phyloP scores from a whole-genome alignment of 2,797 vertebrate genomes.

The Poecilia velifera region DNA sequence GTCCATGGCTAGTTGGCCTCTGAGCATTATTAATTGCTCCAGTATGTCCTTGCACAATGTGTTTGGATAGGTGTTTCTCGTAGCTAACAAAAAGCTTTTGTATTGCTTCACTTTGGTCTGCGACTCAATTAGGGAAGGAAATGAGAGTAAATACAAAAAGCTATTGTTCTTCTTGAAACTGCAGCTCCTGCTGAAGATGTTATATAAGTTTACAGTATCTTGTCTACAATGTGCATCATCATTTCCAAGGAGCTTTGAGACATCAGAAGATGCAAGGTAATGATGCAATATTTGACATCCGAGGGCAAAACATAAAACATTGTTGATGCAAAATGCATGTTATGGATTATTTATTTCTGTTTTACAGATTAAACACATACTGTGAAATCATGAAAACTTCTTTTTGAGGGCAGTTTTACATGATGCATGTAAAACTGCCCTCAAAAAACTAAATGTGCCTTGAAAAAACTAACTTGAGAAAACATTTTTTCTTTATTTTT shows the following conservation, averaged over 20 bases:
- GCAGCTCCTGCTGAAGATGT: constrained; percentile 69
- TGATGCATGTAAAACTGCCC: too few relatives aligned
- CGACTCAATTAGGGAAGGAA: constrained; percentile 89
- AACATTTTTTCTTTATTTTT: background rate
- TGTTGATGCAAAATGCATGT: background rate
- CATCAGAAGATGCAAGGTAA: constrained; percentile 22
- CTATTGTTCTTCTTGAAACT: constrained; percentile 83
- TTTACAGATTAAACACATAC: background rate
- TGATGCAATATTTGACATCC: constrained; percentile 1
- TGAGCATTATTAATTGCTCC: constrained; percentile 81
- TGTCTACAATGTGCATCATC: constrained; percentile 76
- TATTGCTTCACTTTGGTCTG: constrained; percentile 85
- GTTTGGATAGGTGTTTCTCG: constrained; percentile 87
- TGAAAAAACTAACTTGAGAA: background rate
- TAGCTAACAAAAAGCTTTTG: constrained; percentile 87
- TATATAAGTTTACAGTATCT: constrained; percentile 78
- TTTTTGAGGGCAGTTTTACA: background rate
- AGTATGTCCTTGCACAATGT: constrained; percentile 78
- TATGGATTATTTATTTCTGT: background rate
- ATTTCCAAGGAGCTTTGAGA: constrained; percentile 32
- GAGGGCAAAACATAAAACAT: background rate
- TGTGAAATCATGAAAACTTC: background rate
- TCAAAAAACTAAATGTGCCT: background rate
- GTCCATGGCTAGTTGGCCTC: constrained; percentile 72
- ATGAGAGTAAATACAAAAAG: constrained; percentile 86